Base-by-base conservation (phyloP, 2,888 invertebrate genomes). In the Steinernema scapterisci region DNA sequence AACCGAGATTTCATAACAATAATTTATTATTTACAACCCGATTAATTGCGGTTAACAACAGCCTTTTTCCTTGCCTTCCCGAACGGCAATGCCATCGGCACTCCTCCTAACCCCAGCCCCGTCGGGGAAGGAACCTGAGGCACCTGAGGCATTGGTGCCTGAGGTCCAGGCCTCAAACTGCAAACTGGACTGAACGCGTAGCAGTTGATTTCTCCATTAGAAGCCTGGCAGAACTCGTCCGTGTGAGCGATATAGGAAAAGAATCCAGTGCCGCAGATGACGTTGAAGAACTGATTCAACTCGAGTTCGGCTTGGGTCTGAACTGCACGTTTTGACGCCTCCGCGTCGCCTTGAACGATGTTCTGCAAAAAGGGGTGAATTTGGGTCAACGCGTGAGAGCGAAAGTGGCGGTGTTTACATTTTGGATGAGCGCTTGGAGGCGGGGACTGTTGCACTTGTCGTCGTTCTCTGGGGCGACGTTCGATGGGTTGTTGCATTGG, bases 251-350 rank as follows among this genome's bases (percentile, higher is more conserved):
- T 86, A 71, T 87, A 86, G 51, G 80, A 80, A 77, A 86, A 86
- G 78, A 86, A 86, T 46, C 86, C 86, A n/a, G 86, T 86, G n/a
- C 86, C 86, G 70, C 86, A 86, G 25, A 86, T 80, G 16, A 85
- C 85, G 71, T 86, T 84, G 76, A 81, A 85, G 73, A 80, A 84
- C 54, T 70, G 44, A 70, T 82, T 84, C 1, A 83, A 79, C 63
- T 84, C 84, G 0, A 80, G 74, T 75, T 86, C 86, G 6, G 85
- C 82, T 7, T 79, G 78, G 44, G 76, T 76, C 75, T 86, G 86
- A 1, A 86, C 82, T 21, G 81, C 81, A 70, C 83, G 72, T 75
- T 86, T 86, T 0, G 85, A 85, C 0, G 81, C 79, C 72, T 86
- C 86, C 1, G 85, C 85, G 70, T 85, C 83, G 19, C 77, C 77